phyloP scores from a whole-genome alignment of 2,797 vertebrate species.

The Coluber constrictor region DNA sequence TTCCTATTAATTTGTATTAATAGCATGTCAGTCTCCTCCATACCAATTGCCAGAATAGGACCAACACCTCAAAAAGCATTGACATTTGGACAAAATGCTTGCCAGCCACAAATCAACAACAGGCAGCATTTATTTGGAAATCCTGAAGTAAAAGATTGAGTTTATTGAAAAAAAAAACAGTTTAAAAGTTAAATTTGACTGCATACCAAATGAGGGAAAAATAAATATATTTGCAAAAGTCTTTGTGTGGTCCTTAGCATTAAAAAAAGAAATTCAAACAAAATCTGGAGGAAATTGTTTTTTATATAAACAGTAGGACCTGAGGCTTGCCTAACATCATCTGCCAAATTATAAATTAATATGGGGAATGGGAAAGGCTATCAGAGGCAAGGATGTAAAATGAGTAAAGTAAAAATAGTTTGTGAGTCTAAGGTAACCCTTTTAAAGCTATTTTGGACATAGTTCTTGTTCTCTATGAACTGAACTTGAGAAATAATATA shows the following conservation, averaged over 20 bases:
- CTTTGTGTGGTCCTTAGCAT: constrained; percentile 55
- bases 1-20: not conserved
- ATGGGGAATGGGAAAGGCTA: constrained; percentile 22
- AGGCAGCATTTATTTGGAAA: constrained; percentile 2
- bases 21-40: not conserved
- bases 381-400: constrained; percentile 27
- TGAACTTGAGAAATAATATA: constrained; percentile 20
- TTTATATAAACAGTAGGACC: constrained; percentile 47
- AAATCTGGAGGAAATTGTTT: constrained; percentile 57
- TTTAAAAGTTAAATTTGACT: constrained; percentile 41
- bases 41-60: not conserved
- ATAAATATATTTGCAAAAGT: constrained; percentile 33
- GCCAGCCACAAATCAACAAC: not conserved
- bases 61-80: not conserved
- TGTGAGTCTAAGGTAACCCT: not conserved
- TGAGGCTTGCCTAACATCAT: constrained; percentile 44
- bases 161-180: constrained; percentile 20
- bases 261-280: constrained; percentile 27
- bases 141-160: constrained; percentile 38
- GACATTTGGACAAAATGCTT: not conserved
- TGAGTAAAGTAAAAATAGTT: constrained; percentile 5
- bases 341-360: constrained; percentile 56
- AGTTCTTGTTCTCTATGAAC: not conserved
- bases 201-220: constrained; percentile 17
- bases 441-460: constrained; percentile 6